Conservation (phyloP, 2,797 vertebrate genomes). For the Micrastur ruficollis region DNA sequence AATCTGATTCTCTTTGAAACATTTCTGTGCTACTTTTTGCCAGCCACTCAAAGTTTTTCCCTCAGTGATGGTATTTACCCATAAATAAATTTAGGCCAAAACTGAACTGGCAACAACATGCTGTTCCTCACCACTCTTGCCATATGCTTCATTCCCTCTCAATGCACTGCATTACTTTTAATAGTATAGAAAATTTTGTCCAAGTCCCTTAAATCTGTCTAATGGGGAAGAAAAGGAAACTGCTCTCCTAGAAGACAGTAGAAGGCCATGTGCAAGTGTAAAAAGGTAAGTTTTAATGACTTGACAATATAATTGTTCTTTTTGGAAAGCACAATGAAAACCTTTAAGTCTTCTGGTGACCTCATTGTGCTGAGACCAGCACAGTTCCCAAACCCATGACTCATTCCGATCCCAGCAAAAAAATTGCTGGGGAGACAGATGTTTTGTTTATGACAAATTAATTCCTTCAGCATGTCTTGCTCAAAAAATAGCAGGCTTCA, state of each 20-base stretch:
- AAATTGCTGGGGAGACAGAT: not conserved
- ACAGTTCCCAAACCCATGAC: conserved; percentile 18
- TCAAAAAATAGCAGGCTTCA: not conserved
- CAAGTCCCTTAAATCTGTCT: not conserved
- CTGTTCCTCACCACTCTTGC: not conserved
- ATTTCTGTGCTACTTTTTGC: not conserved
- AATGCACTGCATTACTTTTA: not conserved
- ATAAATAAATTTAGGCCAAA: not conserved
- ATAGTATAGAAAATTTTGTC: not conserved
- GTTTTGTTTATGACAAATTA: conserved; percentile 38
- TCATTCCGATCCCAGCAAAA: conserved; percentile 2
- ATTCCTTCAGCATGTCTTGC: not conserved
- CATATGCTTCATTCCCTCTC: not conserved
- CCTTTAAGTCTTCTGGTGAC: not conserved
- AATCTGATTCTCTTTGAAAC: not conserved
- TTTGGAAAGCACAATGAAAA: not conserved
- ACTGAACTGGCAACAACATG: not conserved
- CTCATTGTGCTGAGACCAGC: not conserved
- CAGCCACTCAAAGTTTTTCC: not conserved
- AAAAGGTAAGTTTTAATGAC: not conserved
- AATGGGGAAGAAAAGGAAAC: not conserved
- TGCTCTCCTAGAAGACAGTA: not conserved
- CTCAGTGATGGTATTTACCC: not conserved
- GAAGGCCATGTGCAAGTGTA: not conserved
- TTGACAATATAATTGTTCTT: not conserved